Conservation (phyloP, 2,888 invertebrate species). For the Patella depressa region DNA sequence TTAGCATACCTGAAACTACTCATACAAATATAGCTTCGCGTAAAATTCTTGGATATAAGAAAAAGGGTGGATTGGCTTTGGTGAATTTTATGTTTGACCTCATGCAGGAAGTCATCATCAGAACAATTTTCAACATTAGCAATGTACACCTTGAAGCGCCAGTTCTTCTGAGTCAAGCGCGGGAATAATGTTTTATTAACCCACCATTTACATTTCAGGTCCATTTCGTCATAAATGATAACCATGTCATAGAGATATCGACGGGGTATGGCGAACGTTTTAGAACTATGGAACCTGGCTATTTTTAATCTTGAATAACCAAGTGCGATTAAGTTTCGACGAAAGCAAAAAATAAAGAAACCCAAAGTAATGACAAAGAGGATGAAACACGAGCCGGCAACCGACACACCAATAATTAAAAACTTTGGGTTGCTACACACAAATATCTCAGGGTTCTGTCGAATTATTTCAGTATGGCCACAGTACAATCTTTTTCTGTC, state of each 20-base stretch:
- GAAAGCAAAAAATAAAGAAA: conserved; percentile 12
- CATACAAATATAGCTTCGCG: not conserved
- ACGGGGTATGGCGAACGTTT: not conserved
- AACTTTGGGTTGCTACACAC: not conserved
- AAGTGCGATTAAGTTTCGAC: conserved; percentile 11
- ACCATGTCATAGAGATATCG: conserved; percentile 18
- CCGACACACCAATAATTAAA: not conserved
- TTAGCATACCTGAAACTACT: conserved; percentile 8
- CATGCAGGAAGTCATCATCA: not conserved
- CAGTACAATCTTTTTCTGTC: conserved; percentile 13
- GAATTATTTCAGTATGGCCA: not conserved
- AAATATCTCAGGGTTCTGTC: not conserved
- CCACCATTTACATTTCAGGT: conserved; percentile 31
- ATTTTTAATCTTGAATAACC: not conserved
- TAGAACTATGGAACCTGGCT: not conserved
- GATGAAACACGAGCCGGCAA: conserved; percentile 13
- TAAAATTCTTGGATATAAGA: conserved; percentile 1
- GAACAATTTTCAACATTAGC: not conserved
- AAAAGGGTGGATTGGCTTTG: not conserved
- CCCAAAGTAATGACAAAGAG: not conserved
- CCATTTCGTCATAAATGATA: conserved; percentile 26
- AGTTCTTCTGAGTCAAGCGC: conserved; percentile 11
- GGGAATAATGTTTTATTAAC: conserved; percentile 24
- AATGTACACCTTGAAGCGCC: conserved; percentile 25
- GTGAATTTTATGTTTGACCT: not conserved